phyloP scores from a whole-genome alignment of 1,140 invertebrate species.

The Magallana angulata region DNA sequence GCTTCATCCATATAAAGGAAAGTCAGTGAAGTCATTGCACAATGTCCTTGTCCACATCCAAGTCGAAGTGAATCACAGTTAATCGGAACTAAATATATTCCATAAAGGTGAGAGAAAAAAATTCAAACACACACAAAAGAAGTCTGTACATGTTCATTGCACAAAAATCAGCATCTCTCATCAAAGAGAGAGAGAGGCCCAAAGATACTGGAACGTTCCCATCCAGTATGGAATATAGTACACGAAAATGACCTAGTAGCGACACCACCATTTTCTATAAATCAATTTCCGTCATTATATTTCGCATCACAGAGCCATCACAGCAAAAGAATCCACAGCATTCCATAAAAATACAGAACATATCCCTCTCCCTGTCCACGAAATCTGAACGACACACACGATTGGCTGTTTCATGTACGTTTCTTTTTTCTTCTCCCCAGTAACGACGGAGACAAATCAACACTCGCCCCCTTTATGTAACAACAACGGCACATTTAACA shows the following conservation, averaged over 20 bases:
- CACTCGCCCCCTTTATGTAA: not conserved
- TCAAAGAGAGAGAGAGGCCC: not conserved
- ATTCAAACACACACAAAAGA: not conserved
- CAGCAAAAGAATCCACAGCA: not conserved
- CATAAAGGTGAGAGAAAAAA: no score
- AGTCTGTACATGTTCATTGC: conserved; percentile 31
- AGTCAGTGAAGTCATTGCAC: not conserved
- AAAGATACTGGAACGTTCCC: not conserved
- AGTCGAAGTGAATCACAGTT: conserved; percentile 5
- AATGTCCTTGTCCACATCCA: not conserved
- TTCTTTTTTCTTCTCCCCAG: no score
- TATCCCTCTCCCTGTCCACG: no score
- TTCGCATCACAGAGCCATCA: no score
- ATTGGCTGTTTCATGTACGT: no score
- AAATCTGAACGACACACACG: no score
- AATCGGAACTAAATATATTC: no score
- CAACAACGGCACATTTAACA: not conserved
- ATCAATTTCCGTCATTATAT: not conserved
- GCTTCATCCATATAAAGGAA: no score
- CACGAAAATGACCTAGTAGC: no score
- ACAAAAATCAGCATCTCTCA: conserved; percentile 8
- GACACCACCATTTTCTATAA: not conserved
- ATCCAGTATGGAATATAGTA: not conserved
- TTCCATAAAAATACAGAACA: not conserved
- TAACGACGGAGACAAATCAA: not conserved